A percentile compares a stretch with the other conserved stretches of the same genome.
Conservation (phyloP, 2,888 invertebrate genomes). For the Cylindroiulus punctatus region DNA sequence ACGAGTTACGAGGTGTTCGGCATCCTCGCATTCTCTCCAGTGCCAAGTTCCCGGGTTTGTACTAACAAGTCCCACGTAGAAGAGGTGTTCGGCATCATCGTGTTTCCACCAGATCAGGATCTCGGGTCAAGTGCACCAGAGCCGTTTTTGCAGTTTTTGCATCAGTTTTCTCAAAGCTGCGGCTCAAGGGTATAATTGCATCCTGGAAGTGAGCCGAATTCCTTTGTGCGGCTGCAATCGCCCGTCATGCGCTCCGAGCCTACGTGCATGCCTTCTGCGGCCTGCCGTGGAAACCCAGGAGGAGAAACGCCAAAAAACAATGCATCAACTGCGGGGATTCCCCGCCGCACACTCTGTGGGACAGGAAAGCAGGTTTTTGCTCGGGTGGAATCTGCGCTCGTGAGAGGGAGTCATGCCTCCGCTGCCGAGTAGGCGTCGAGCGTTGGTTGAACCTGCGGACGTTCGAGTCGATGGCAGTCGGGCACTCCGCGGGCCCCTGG, state of each 20-base stretch:
- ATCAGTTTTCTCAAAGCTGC: too few relatives aligned
- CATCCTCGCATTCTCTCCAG: too few relatives aligned
- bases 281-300: background rate
- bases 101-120: too few relatives aligned
- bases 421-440: background rate
- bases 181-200: background rate
- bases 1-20: too few relatives aligned
- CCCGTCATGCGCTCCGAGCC: background rate
- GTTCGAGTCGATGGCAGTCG: background rate
- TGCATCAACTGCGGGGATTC: constrained; percentile 30
- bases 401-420: constrained; percentile 7
- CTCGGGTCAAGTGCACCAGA: too few relatives aligned
- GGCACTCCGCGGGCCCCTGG: background rate
- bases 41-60: too few relatives aligned
- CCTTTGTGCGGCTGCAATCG: background rate
- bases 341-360: background rate
- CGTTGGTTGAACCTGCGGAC: background rate
- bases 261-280: background rate
- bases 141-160: too few relatives aligned
- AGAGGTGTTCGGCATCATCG: too few relatives aligned
- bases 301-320: background rate
- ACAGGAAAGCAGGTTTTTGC: constrained; percentile 47
- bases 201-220: constrained; percentile 13
- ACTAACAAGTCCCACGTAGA: too few relatives aligned
- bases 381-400: background rate